These are phyloP conservation scores for Nomada ferruginata DNA, from an alignment of 2,888 invertebrate species.

Conservation along the genomic window DNA sequence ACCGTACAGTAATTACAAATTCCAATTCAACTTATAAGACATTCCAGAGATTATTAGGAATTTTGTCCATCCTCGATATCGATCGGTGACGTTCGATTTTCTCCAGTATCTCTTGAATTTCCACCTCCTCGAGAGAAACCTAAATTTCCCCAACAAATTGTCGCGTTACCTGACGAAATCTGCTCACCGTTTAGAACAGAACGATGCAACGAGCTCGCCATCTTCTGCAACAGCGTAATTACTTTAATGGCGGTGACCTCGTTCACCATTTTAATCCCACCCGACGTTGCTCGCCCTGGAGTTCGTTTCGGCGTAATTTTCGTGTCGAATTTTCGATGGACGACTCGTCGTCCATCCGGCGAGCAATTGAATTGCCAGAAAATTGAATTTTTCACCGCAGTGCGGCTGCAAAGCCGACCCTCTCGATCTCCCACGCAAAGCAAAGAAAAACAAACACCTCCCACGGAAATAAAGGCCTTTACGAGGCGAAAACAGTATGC, in stretches of 20 bases:
- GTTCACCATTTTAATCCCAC: conserved; percentile 43
- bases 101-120: not conserved
- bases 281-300: conserved; percentile 15
- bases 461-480: not conserved
- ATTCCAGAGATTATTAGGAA: too few relatives aligned
- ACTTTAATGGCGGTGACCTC: conserved; percentile 56
- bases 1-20: too few relatives aligned
- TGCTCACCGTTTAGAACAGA: conserved; percentile 19
- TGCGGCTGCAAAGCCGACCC: not conserved
- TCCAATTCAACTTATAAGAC: too few relatives aligned
- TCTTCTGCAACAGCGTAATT: conserved; percentile 46
- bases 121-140: not conserved
- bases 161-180: not conserved
- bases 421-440: not conserved
- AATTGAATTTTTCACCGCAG: conserved; percentile 19
- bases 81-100: not conserved
- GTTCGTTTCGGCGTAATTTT: not conserved
- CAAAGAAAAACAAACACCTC: not conserved
- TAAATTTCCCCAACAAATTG: not conserved
- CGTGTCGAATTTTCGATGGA: not conserved
- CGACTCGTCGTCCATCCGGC: not conserved
- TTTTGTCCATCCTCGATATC: not conserved
- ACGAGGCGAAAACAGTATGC: not conserved
- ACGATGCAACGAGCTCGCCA: conserved; percentile 19
- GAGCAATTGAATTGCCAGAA: not conserved